Evolutionary conservation across 1,140 invertebrate species (phyloP).

Genomic region (Heterodera schachtii): DNA sequence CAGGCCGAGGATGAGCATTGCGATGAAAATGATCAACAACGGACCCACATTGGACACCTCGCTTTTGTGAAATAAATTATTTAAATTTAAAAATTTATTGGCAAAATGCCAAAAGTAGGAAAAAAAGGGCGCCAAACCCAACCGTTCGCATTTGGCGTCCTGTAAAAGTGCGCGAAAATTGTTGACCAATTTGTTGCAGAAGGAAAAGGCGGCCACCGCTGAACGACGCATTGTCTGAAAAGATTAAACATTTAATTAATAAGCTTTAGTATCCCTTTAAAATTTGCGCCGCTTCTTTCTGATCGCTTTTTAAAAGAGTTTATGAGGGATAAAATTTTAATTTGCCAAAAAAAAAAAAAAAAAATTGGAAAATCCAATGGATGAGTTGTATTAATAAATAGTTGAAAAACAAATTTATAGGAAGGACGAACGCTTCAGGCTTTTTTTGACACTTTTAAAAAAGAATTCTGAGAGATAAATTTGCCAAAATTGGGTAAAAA

Average conservation of each 20-base stretch:
- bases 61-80: no score
- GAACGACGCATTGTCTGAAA: conserved; percentile 33
- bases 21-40: conserved; percentile 58
- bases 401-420: no score
- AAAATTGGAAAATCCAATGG: no score
- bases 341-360: no score
- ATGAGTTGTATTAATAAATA: no score
- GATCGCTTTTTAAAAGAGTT: no score
- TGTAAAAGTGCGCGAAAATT: conserved; percentile 46
- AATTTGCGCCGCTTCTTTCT: no score
- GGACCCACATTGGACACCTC: conserved; percentile 54
- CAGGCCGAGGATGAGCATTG: conserved; percentile 56
- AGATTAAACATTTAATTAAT: neutral
- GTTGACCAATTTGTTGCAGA: conserved; percentile 61
- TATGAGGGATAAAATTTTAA: no score
- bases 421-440: no score
- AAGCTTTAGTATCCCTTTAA: neutral
- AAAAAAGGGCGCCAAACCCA: neutral
- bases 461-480: neutral
- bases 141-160: conserved; percentile 39
- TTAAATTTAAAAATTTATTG: no score
- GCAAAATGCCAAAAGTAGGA: neutral
- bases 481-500: neutral
- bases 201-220: conserved; percentile 51
- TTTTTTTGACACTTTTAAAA: no score